Evolutionary conservation across 2,888 invertebrate species (phyloP).

Genomic region (Heliconius ismenius): DNA sequence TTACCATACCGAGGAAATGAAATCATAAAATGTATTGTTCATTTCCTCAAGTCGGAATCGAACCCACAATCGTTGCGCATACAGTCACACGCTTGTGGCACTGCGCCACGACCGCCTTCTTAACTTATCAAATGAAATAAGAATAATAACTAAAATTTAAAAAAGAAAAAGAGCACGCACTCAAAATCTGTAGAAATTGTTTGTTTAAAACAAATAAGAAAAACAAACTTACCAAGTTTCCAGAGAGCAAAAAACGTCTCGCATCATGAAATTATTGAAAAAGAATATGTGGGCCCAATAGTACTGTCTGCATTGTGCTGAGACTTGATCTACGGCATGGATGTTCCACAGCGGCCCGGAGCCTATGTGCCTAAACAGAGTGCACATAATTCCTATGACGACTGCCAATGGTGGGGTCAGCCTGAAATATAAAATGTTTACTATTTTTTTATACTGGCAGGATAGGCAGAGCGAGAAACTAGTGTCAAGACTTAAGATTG

Average conservation of each 20-base stretch:
- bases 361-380: constrained; percentile 60
- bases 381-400: constrained; percentile 58
- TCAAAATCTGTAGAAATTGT: too few species aligned
- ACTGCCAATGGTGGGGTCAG: constrained; percentile 66
- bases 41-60: too few species aligned
- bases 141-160: too few species aligned
- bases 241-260: constrained; percentile 57
- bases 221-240: constrained; percentile 62
- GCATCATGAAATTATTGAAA: constrained; percentile 68
- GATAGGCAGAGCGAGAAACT: too few species aligned
- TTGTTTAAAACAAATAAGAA: not conserved
- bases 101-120: too few species aligned
- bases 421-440: constrained; percentile 48
- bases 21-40: too few species aligned
- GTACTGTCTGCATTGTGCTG: constrained; percentile 47
- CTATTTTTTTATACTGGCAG: not conserved
- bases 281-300: constrained; percentile 75
- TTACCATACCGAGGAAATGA: too few species aligned
- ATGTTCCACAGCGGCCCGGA: constrained; percentile 65
- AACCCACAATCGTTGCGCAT: too few species aligned
- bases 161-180: too few species aligned
- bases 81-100: too few species aligned
- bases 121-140: too few species aligned
- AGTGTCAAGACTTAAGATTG: too few species aligned
- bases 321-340: constrained; percentile 55